Evolutionary conservation across 92 coral and sea anemone species (phyloP).

Genomic region (Heliopora coerulea): DNA sequence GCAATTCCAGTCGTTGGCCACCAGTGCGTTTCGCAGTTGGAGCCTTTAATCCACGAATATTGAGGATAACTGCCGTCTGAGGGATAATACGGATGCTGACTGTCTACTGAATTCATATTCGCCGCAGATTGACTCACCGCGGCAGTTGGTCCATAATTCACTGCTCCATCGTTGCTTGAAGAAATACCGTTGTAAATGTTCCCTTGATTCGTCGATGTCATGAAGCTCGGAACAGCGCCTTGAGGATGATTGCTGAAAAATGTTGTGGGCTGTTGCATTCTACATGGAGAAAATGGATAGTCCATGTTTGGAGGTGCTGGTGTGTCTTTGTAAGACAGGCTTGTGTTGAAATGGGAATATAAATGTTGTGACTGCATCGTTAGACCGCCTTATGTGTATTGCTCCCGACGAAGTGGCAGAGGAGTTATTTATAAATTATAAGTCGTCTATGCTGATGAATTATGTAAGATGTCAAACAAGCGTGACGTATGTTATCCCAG

Average conservation of each 20-base stretch:
- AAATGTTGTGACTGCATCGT: slow-evolving; percentile 99
- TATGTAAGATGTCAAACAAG: slow-evolving; percentile 99
- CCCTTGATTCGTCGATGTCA: slow-evolving; percentile 82
- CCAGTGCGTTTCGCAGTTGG: slow-evolving; percentile 59
- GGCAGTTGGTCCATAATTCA: slow-evolving; percentile 76
- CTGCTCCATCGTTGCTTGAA: slow-evolving; percentile 72
- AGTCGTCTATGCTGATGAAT: slow-evolving; percentile 74
- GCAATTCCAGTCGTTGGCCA: slow-evolving; percentile 83
- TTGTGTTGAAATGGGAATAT: slow-evolving; percentile 80
- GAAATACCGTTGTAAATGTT: slow-evolving; percentile 82
- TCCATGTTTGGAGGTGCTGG: slow-evolving; percentile 77
- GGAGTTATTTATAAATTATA: slow-evolving; percentile 96
- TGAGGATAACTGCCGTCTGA: slow-evolving; percentile 78
- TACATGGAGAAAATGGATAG: slow-evolving; percentile 90
- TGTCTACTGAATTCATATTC: slow-evolving; percentile 72
- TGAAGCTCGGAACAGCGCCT: slow-evolving; percentile 80
- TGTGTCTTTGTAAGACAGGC: slow-evolving; percentile 70
- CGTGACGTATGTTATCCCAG: slow-evolving; percentile 63
- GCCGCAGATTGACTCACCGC: slow-evolving; percentile 70
- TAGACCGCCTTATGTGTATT: slow-evolving; percentile 51
- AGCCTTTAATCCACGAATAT: slow-evolving; percentile 97
- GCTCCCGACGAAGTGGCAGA: slow-evolving; percentile 42
- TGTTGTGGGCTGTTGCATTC: slow-evolving; percentile 94
- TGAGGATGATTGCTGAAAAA: slow-evolving; percentile 68
- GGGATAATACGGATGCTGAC: slow-evolving; percentile 71